Evolutionary conservation across 53 echinoderm and acorn worm genomes (phyloP).

Genomic region (Stichopus horrens): DNA sequence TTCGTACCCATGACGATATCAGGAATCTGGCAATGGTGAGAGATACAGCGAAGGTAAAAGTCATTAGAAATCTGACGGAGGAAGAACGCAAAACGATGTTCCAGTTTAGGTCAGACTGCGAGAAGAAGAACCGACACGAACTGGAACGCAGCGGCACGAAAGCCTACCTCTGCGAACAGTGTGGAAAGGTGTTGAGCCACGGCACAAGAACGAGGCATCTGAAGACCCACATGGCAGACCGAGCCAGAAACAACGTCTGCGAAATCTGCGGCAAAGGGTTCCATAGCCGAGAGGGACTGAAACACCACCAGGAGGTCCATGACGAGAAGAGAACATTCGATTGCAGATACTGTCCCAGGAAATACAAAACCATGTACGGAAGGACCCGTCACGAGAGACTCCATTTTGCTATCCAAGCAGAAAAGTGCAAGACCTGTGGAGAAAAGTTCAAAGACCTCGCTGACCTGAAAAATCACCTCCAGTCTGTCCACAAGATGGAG

Average conservation of each 20-base stretch:
- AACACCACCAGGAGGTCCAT: slow-evolving; percentile 16
- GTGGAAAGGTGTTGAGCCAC: slow-evolving; percentile 18
- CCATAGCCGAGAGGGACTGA: background rate
- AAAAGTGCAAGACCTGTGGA: slow-evolving; percentile 20
- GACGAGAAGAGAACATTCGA: background rate
- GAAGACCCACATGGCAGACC: background rate
- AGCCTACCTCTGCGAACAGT: slow-evolving; percentile 30
- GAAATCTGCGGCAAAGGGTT: slow-evolving; percentile 33
- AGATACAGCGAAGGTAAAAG: background rate
- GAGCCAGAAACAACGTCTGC: slow-evolving; percentile 20
- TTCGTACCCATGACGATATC: no score
- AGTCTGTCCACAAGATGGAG: background rate
- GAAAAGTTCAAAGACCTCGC: slow-evolving; percentile 4
- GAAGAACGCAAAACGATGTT: slow-evolving; percentile 36
- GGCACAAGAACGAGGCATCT: slow-evolving; percentile 4
- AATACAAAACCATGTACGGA: slow-evolving; percentile 43
- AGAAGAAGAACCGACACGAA: background rate
- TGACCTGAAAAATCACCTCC: background rate
- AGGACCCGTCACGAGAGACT: slow-evolving; percentile 32
- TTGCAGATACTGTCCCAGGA: slow-evolving; percentile 29
- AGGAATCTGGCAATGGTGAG: no score
- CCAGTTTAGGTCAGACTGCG: background rate
- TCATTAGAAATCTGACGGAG: slow-evolving; percentile 22
- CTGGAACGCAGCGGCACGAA: background rate
- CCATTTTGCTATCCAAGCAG: slow-evolving; percentile 16